Percentiles rank a stretch among this genome's conserved stretches.
Conservation (phyloP, 1,140 invertebrate species). For the Sitodiplosis mosellana region DNA sequence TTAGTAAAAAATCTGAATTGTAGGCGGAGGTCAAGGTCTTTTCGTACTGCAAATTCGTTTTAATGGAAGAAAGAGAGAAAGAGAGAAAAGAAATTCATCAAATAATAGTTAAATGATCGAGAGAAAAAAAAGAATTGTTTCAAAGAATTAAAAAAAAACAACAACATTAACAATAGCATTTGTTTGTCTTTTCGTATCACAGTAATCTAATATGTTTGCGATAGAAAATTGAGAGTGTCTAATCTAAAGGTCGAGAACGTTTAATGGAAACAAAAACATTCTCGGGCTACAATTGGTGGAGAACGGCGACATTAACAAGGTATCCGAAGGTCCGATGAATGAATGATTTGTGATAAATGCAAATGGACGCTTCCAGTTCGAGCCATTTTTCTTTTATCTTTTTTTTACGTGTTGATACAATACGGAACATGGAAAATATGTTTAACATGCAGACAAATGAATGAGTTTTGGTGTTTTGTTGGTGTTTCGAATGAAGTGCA, state of each 20-base stretch:
- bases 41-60: conserved; percentile 58
- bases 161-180: background rate
- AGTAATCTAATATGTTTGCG: conserved; percentile 13
- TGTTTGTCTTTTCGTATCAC: conserved; percentile 5
- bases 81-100: conserved; percentile 5
- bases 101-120: conserved; percentile 8
- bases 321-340: background rate
- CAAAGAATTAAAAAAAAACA: too few relatives aligned
- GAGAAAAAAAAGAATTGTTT: conserved; percentile 6
- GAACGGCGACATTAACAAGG: conserved; percentile 14
- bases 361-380: too few relatives aligned
- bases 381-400: too few relatives aligned
- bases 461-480: too few relatives aligned
- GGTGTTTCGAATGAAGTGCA: too few relatives aligned
- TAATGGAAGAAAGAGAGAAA: conserved; percentile 18
- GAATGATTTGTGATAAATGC: too few relatives aligned
- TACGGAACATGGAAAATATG: too few relatives aligned
- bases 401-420: too few relatives aligned
- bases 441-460: too few relatives aligned
- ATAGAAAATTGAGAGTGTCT: conserved; percentile 10
- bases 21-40: conserved; percentile 79
- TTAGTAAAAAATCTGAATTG: conserved; percentile 78
- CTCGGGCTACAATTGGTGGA: conserved; percentile 7
- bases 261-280: conserved; percentile 1
- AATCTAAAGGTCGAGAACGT: conserved; percentile 8